These are phyloP conservation scores for Bolborhynchus lineola DNA, from an alignment of 2,113 vertebrate species.

Conservation along the genomic window DNA sequence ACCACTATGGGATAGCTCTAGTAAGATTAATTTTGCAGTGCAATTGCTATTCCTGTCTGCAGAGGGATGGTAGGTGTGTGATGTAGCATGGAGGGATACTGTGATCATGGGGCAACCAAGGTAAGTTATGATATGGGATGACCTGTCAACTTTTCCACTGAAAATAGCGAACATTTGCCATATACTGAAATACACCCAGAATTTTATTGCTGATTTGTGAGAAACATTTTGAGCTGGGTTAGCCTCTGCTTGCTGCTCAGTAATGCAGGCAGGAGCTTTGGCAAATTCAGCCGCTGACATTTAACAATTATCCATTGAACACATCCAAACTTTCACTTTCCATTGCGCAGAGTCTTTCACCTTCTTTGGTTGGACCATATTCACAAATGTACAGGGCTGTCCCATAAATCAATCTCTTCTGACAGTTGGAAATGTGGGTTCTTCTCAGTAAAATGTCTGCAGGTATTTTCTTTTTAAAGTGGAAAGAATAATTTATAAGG, in stretches of 20 bases:
- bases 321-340: background rate
- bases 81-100: background rate
- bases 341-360: background rate
- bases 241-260: background rate
- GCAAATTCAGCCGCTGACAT: background rate
- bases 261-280: background rate
- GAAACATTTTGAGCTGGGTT: background rate
- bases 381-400: background rate
- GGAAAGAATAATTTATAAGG: background rate
- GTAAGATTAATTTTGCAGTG: background rate
- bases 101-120: background rate
- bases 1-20: background rate
- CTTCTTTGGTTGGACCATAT: background rate
- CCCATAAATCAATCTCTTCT: background rate
- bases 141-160: background rate
- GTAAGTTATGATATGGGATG: background rate
- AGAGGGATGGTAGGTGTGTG: background rate
- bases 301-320: background rate
- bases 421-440: background rate
- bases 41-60: background rate
- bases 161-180: background rate
- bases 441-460: background rate
- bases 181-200: background rate
- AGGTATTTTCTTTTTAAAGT: background rate
- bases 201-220: background rate